Evolutionary conservation across 2,888 invertebrate species (phyloP).

Genomic region (Dryocosmus kuriphilus): DNA sequence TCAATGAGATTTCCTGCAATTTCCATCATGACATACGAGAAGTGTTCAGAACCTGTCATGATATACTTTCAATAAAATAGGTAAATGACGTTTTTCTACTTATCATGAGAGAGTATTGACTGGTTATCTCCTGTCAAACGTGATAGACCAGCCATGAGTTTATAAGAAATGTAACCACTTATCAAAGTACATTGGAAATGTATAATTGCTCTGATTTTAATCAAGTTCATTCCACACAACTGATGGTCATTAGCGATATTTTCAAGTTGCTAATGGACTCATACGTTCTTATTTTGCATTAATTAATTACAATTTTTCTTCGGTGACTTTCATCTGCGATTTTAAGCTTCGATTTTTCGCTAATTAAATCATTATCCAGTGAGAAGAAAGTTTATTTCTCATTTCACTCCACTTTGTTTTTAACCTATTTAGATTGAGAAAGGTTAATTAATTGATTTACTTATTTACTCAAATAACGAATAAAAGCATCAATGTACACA

Average conservation of each 20-base stretch:
- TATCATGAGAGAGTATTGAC: slow-evolving; percentile 1
- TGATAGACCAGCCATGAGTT: not conserved
- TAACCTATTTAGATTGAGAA: no score
- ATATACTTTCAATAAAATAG: not conserved
- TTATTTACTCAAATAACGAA: no score
- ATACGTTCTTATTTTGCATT: not conserved
- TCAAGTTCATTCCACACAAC: slow-evolving; percentile 18
- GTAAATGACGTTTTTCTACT: slow-evolving; percentile 1
- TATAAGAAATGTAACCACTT: slow-evolving; percentile 19
- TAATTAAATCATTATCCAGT: no score
- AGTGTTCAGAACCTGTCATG: not conserved
- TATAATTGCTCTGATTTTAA: slow-evolving; percentile 31
- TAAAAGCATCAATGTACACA: no score
- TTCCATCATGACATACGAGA: not conserved
- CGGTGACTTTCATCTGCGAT: not conserved
- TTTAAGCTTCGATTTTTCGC: not conserved
- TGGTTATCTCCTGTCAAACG: slow-evolving; percentile 25
- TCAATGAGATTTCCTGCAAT: slow-evolving; percentile 8
- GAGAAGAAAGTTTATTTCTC: no score
- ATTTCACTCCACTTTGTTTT: no score
- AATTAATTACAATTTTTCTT: not conserved
- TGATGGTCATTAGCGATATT: slow-evolving; percentile 21
- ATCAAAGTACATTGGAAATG: slow-evolving; percentile 1
- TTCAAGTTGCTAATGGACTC: slow-evolving; percentile 7
- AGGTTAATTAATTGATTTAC: no score